These are phyloP conservation scores for Solea solea DNA, from an alignment of 2,113 vertebrate species.

Conservation along the genomic window DNA sequence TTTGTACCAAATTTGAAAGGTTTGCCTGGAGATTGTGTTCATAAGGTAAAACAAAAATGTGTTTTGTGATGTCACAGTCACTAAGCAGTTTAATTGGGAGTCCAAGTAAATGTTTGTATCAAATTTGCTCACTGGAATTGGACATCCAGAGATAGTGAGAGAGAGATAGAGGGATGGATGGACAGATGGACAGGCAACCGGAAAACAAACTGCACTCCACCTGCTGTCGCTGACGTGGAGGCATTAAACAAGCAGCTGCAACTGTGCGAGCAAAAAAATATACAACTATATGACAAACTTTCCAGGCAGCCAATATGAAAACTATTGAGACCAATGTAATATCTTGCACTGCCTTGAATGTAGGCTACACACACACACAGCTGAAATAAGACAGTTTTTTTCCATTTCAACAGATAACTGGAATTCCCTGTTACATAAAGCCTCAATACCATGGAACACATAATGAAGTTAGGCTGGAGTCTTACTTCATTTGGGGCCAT, in stretches of 20 bases:
- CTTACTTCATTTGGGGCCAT: constrained; percentile 60
- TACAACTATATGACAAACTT: constrained; percentile 33
- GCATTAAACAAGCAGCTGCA: constrained; percentile 9
- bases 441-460: constrained; percentile 64
- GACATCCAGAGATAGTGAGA: no score
- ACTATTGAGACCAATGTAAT: constrained; percentile 50
- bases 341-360: constrained; percentile 57
- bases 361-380: constrained; percentile 45
- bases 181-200: not conserved
- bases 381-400: constrained; percentile 67
- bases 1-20: no score
- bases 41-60: no score
- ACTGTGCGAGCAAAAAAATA: constrained; percentile 7
- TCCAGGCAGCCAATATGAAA: constrained; percentile 44
- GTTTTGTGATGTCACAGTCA: no score
- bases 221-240: not conserved
- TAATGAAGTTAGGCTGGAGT: constrained; percentile 64
- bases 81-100: no score
- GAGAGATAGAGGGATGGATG: not conserved
- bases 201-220: not conserved
- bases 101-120: no score
- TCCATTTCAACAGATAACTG: constrained; percentile 69
- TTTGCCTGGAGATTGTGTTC: no score
- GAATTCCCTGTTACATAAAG: constrained; percentile 72
- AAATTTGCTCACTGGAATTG: no score